A percentile compares a stretch with the other conserved stretches of the same genome.
Evolutionary conservation across 2,113 vertebrate species (phyloP).

Genomic region (Thalassoma bifasciatum): DNA sequence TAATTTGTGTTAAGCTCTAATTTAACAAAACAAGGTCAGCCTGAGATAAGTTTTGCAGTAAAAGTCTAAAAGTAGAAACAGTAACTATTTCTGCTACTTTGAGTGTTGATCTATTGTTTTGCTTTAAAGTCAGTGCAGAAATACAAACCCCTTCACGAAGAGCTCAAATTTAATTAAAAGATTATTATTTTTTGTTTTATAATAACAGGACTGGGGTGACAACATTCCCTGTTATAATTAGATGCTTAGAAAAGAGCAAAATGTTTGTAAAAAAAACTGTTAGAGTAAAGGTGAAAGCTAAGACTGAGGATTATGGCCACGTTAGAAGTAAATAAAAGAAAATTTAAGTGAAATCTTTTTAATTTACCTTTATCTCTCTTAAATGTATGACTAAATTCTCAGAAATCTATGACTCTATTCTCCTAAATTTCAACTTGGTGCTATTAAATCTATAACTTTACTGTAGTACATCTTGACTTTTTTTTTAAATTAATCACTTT

Average conservation of each 20-base stretch:
- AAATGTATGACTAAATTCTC: no score
- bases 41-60: slow-evolving; percentile 23
- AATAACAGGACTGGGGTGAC: not conserved
- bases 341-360: no score
- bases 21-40: slow-evolving; percentile 50
- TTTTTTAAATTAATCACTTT: no score
- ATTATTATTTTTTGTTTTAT: not conserved
- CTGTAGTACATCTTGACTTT: no score
- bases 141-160: not conserved
- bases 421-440: no score
- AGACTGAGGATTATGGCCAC: no score
- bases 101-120: not conserved
- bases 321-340: no score
- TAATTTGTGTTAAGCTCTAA: slow-evolving; percentile 24
- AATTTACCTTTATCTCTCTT: no score
- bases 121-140: slow-evolving; percentile 10
- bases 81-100: not conserved
- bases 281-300: slow-evolving; percentile 15
- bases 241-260: not conserved
- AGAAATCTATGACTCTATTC: no score
- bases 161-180: no score
- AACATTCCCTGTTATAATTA: not conserved
- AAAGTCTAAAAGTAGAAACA: slow-evolving; percentile 12
- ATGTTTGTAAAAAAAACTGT: slow-evolving; percentile 1
- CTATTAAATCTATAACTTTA: no score